Percentiles rank a stretch among this genome's conserved stretches.
phyloP scores from a whole-genome alignment of 2,797 vertebrate genomes.

The Danio jaintianensis region DNA sequence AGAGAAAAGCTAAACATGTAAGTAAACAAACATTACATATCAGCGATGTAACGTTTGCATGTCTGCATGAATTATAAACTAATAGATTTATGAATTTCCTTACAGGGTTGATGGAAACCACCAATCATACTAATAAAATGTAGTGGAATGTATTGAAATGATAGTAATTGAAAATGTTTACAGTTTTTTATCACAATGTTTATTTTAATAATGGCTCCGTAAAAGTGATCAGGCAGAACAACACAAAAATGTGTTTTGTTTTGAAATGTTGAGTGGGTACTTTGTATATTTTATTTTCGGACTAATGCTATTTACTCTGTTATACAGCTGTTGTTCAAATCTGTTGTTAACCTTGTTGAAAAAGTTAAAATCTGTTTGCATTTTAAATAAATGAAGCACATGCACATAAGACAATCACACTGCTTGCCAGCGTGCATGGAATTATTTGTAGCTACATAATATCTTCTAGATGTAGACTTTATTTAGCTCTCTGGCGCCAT shows the following conservation, averaged over 20 bases:
- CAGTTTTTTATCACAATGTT: not conserved
- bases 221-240: no score
- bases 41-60: not conserved
- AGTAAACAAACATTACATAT: constrained; percentile 16
- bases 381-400: constrained; percentile 9
- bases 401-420: not conserved
- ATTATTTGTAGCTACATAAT: no score
- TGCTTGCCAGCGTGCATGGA: not conserved
- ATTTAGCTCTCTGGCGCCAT: not conserved
- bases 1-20: constrained; percentile 9
- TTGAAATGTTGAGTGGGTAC: not conserved
- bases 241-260: not conserved
- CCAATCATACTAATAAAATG: not conserved
- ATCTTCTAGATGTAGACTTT: not conserved
- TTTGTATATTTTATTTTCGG: not conserved
- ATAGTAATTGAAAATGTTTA: not conserved
- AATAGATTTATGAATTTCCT: not conserved
- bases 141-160: not conserved
- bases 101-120: constrained; percentile 22
- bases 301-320: not conserved
- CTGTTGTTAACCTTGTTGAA: no score
- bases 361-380: not conserved
- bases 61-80: not conserved
- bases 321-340: not conserved
- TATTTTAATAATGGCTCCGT: not conserved